Conservation (phyloP, 1,140 invertebrate genomes). For the Philopotamus ludificatus region DNA sequence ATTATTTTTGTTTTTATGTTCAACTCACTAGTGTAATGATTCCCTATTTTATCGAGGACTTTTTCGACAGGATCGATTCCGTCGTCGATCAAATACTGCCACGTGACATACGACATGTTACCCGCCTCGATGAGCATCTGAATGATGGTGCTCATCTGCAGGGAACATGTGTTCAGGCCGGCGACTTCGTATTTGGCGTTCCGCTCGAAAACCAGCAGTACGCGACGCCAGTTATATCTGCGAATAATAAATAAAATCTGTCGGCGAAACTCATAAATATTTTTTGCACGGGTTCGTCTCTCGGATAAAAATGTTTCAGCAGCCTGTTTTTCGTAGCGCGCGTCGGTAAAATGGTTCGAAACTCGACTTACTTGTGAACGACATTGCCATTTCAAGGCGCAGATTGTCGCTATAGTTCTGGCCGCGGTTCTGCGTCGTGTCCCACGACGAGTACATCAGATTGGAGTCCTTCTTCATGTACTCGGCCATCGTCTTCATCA, state of each 20-base stretch:
- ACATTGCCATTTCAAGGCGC: constrained; percentile 50
- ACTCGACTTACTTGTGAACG: constrained; percentile 59
- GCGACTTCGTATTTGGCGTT: constrained; percentile 50
- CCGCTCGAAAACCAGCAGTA: constrained; percentile 55
- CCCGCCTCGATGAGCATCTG: constrained; percentile 37
- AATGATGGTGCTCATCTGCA: constrained; percentile 49
- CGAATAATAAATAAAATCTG: constrained; percentile 1
- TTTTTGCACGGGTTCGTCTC: too few relatives aligned
- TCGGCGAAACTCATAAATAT: too few relatives aligned
- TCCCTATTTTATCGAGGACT: constrained; percentile 33
- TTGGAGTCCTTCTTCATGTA: constrained; percentile 59
- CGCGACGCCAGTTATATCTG: constrained; percentile 56
- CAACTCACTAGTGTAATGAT: constrained; percentile 34
- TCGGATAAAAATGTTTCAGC: too few relatives aligned
- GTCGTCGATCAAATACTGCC: constrained; percentile 31
- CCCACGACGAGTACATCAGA: constrained; percentile 53
- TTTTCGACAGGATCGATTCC: constrained; percentile 16
- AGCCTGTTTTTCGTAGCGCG: too few relatives aligned
- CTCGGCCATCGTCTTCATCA: constrained; percentile 68
- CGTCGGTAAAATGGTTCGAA: constrained; percentile 10
- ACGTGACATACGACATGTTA: constrained; percentile 18
- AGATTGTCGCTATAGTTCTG: constrained; percentile 55
- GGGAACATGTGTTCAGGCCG: constrained; percentile 51
- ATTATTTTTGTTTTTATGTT: neutral
- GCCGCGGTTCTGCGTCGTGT: constrained; percentile 58